Base-by-base conservation (phyloP, 2,113 vertebrate species). In the Nycticebus coucang region DNA sequence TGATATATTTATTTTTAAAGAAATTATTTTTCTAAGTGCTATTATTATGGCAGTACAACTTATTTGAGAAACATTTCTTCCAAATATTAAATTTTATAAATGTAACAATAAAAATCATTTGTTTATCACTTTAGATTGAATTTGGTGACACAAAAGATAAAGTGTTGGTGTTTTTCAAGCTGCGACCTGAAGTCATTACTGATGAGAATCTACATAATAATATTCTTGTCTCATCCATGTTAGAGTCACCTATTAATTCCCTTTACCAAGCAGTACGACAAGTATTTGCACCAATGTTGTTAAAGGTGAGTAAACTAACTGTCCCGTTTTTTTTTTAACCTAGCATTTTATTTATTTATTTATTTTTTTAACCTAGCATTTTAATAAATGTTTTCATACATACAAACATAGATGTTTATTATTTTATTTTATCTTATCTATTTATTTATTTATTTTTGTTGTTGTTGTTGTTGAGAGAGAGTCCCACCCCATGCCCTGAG, bases 91-190 rank as follows among this genome's bases (percentile, higher is more conserved):
- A n/a, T 80, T 93, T 94, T 71, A 75, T 85, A n/a, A 94, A 86
- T 37, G 33, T 89, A 93, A 91, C 35, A 81, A 79, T 96, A 88
- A 88, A 92, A 83, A 35, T 55, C 28, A 2, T 95, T 30, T 86
- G 45, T 50, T 96, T 97, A 11, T 97, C 92, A 50, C 75, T 97
- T 53, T 96, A 99, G 99, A 98, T 99, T 97, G 99, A 99, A 95
- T 97, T 98, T 78, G 98, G 98, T 35, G 98, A 99, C 85, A 98
- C 98, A 81, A 97, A 98, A 97, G 99, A 99, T 87, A 99, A 99
- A 45, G 98, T 99, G 66, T 94, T 99, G 97, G 99, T 99, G 85
- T 99, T 99, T 98, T 99, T 99, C 98, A 99, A 99, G 97, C 98
- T 99, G 94, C 98, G 98, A 53, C 99, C 99, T 33, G 99, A 99